Percentiles rank a stretch among this genome's conserved stretches.
These are phyloP conservation scores for Saimiri boliviensis DNA, from an alignment of 2,113 vertebrate genomes.

Conservation along the genomic window DNA sequence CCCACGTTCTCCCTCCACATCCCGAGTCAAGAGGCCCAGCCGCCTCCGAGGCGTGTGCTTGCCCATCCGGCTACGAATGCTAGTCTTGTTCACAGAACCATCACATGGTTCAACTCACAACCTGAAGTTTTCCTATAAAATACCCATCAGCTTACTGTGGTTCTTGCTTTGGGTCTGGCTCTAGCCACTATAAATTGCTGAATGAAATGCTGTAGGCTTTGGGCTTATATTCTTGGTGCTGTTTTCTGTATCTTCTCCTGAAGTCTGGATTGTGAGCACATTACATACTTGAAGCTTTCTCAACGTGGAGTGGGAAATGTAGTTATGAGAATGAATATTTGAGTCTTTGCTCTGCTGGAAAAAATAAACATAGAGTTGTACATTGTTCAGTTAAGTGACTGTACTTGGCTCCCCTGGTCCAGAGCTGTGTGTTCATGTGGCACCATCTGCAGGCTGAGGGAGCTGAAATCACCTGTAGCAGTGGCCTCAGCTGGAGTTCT, in stretches of 20 bases:
- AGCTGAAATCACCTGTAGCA: neutral
- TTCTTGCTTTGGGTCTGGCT: neutral
- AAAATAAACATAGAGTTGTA: neutral
- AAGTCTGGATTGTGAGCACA: neutral
- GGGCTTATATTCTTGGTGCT: neutral
- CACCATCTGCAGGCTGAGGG: too few relatives aligned
- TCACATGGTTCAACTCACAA: neutral
- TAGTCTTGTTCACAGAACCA: neutral
- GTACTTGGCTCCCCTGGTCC: accelerated
- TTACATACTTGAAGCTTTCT: neutral
- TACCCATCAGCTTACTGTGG: neutral
- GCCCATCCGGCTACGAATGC: neutral
- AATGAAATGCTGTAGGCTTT: too few relatives aligned
- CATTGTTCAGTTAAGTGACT: too few relatives aligned
- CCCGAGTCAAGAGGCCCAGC: neutral
- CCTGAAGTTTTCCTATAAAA: neutral
- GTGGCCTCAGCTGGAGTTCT: neutral
- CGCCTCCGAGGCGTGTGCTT: accelerated
- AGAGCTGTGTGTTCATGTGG: accelerated
- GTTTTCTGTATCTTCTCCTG: neutral
- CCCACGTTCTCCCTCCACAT: neutral
- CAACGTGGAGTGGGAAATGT: neutral
- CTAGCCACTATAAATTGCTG: too few relatives aligned
- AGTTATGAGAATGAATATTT: neutral
- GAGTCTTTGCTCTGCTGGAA: neutral